Conservation (phyloP, 2,113 vertebrate species). For the Festucalex cinctus region DNA sequence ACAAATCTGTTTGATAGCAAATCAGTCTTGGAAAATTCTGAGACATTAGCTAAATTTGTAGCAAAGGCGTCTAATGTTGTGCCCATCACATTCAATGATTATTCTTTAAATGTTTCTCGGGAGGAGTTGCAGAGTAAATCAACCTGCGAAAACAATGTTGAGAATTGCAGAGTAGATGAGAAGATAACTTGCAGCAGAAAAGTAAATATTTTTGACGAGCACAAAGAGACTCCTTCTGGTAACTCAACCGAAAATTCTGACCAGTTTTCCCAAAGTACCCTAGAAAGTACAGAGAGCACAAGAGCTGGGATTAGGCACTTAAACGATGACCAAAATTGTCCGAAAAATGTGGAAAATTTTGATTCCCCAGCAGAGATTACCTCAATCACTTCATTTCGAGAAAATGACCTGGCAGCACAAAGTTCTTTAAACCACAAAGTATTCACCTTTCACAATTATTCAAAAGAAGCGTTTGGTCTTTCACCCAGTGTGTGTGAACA, state of each 20-base stretch:
- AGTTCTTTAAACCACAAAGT: slow-evolving; percentile 70
- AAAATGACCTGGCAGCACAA: slow-evolving; percentile 8
- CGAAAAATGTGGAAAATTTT: background rate
- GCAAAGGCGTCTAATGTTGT: slow-evolving; percentile 9
- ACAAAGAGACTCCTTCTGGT: slow-evolving; percentile 1
- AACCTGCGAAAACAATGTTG: slow-evolving; percentile 4
- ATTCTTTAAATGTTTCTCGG: slow-evolving; percentile 17
- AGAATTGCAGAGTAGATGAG: slow-evolving; percentile 21
- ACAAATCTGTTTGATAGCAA: slow-evolving; percentile 10
- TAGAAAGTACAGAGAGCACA: slow-evolving; percentile 4
- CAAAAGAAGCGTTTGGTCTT: slow-evolving; percentile 67
- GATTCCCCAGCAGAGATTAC: slow-evolving; percentile 9
- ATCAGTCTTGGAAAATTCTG: background rate
- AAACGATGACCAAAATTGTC: slow-evolving; percentile 3
- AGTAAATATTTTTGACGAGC: slow-evolving; percentile 1
- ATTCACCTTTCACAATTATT: slow-evolving; percentile 79
- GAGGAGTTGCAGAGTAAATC: slow-evolving; percentile 15
- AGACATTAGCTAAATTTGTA: slow-evolving; percentile 6
- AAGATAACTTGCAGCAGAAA: background rate
- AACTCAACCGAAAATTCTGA: slow-evolving; percentile 10
- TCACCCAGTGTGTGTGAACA: slow-evolving; percentile 39
- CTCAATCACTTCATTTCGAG: background rate
- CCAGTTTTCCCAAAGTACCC: slow-evolving; percentile 3
- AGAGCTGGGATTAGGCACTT: background rate
- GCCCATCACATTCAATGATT: slow-evolving; percentile 5